Base-by-base conservation (phyloP, 2,797 vertebrate species). In the Scyliorhinus canicula region DNA sequence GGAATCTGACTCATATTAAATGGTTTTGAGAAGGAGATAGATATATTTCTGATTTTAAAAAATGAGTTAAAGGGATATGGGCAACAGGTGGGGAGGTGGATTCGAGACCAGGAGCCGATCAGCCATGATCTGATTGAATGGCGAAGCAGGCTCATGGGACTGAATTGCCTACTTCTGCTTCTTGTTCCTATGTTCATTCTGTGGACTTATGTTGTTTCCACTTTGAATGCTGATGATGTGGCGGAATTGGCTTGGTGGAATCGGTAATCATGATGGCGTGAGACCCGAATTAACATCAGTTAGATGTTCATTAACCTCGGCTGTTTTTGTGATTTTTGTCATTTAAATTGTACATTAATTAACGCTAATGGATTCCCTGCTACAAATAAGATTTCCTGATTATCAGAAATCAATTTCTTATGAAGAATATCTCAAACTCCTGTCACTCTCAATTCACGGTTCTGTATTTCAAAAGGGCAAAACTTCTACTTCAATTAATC, bases 401-500 rank as follows among this genome's bases (percentile, higher is more conserved):
- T 52, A 74, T 74, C 67, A 94, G 50, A 21, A 74, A 16, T 94
- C 47, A 55, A 74, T 35, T 71, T 71, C 44, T 40, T 40, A 26
- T 11, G 65, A 31, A 35, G 55, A 90, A 74, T 35, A 74, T n/a
- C 14, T 71, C 47, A 94, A 93, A 69, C 52, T 94, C 31, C 74
- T 94, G 65, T 74, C 65, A 35, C 71, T 74, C 67, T 94, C 16
- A 94, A 94, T 74, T 71, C 28, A 4, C 35, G 31, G 28, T 55
- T 50, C 47, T n/a, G 47, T 40, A n/a, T 63, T 65, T 91, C 65
- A 91, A 40, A 90, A 90, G 86, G 47, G 26, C 31, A n/a, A 74
- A 71, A 69, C 69, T 94, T 94, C 31, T 12, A 14, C 44, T 74
- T 71, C 93, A 71, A 94, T 94, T 94, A 91, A 93, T 94, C 65